Evolutionary conservation across 2,888 invertebrate species (phyloP).

Genomic region (Dryococelus australis): DNA sequence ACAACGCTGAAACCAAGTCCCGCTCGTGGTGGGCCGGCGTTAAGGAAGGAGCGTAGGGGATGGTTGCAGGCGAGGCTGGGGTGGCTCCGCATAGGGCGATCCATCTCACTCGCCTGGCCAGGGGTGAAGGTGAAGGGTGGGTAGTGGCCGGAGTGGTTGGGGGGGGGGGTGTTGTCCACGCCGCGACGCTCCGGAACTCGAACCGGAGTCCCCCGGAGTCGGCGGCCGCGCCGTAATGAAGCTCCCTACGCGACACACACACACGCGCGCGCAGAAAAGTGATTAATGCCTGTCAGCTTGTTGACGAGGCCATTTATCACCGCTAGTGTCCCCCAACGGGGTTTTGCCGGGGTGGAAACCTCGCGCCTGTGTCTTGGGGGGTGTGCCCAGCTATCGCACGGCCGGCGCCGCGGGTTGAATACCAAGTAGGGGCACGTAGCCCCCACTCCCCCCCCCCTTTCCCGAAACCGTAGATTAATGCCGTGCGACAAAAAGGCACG

Average conservation of each 20-base stretch:
- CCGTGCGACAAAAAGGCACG: neutral
- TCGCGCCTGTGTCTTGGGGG: no score
- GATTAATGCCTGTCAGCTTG: constrained; percentile 16
- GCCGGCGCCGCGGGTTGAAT: constrained; percentile 3
- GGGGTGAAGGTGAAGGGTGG: neutral
- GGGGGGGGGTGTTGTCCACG: neutral
- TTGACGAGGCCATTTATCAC: constrained; percentile 11
- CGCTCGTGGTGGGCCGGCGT: neutral
- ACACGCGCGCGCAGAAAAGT: neutral
- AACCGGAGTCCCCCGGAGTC: neutral
- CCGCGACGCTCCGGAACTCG: neutral
- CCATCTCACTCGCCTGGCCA: neutral
- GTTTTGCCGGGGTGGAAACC: no score
- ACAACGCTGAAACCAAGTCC: neutral
- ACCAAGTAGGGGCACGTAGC: neutral
- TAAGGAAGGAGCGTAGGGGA: neutral
- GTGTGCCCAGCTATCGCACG: neutral
- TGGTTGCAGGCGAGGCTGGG: neutral
- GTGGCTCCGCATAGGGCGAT: neutral
- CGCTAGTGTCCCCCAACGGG: neutral
- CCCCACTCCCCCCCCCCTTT: neutral
- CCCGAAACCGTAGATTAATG: neutral
- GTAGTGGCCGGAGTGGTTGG: no score
- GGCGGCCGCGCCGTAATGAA: neutral
- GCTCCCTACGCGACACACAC: neutral